Conservation (phyloP, 2,888 invertebrate species). For the Dasysyrphus albostriatus region DNA sequence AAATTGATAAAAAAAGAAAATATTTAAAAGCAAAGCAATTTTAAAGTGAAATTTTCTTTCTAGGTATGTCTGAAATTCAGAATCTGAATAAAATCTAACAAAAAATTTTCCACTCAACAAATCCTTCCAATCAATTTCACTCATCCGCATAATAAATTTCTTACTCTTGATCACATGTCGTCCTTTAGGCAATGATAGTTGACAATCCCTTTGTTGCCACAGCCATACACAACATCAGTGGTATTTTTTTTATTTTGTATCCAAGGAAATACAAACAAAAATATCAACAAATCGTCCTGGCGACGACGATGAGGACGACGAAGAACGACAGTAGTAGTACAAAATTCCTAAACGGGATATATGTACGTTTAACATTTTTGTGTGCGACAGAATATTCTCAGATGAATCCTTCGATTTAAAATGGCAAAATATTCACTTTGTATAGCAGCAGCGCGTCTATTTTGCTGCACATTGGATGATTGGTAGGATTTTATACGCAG, state of each 20-base stretch:
- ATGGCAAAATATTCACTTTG: constrained; percentile 28
- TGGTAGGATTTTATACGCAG: constrained; percentile 33
- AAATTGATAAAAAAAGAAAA: no score
- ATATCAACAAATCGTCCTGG: not conserved
- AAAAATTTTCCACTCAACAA: constrained; percentile 30
- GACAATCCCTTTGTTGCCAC: constrained; percentile 56
- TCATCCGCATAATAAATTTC: constrained; percentile 66
- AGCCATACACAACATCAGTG: constrained; percentile 32
- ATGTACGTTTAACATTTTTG: not conserved
- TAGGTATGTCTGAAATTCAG: not conserved
- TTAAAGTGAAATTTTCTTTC: not conserved
- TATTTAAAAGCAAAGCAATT: not conserved
- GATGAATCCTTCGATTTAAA: constrained; percentile 29
- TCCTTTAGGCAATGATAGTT: constrained; percentile 65
- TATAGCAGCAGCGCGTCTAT: not conserved
- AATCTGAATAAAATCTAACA: not conserved
- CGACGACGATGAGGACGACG: not conserved
- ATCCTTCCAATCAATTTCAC: constrained; percentile 73
- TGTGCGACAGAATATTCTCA: constrained; percentile 33
- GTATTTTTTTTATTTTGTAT: constrained; percentile 20
- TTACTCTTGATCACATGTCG: constrained; percentile 70
- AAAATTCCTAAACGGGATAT: not conserved
- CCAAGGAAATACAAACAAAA: not conserved
- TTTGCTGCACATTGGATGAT: constrained; percentile 40
- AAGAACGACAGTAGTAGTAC: not conserved